These are phyloP conservation scores for Chaetura pelagica DNA, from an alignment of 2,113 vertebrate species.

Conservation along the genomic window DNA sequence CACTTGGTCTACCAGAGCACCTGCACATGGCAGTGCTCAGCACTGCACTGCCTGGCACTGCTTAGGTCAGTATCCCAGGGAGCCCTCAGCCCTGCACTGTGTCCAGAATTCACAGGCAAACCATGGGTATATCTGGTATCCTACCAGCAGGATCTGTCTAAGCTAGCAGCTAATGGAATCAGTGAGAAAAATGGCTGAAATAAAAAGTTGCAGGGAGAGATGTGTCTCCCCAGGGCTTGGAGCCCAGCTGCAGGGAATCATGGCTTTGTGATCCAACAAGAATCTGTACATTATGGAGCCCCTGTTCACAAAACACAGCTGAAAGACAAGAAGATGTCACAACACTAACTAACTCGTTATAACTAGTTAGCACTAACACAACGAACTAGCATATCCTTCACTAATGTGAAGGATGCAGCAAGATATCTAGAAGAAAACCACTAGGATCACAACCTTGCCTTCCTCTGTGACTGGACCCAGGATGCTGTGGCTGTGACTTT, in stretches of 20 bases:
- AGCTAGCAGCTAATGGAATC: neutral
- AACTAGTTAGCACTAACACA: too few relatives aligned
- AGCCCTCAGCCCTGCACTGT: neutral
- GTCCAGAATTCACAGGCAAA: neutral
- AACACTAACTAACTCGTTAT: neutral
- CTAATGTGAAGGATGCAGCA: neutral
- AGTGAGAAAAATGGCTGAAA: neutral
- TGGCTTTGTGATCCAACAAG: neutral
- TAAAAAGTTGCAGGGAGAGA: neutral
- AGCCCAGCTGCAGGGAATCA: fast-evolving
- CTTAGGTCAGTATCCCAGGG: neutral
- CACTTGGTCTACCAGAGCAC: neutral
- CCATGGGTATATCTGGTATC: fast-evolving
- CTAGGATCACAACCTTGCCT: neutral
- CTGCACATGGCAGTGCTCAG: neutral
- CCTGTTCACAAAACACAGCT: neutral
- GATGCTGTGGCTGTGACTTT: neutral
- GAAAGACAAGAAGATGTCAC: neutral
- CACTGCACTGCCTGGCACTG: neutral
- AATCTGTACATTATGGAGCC: neutral
- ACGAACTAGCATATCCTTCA: too few relatives aligned
- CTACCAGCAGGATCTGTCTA: neutral
- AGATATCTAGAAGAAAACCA: neutral
- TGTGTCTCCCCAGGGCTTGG: neutral
- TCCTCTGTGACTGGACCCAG: fast-evolving